phyloP scores from a whole-genome alignment of 2,113 vertebrate species.

The Gasterosteus aculeatus region DNA sequence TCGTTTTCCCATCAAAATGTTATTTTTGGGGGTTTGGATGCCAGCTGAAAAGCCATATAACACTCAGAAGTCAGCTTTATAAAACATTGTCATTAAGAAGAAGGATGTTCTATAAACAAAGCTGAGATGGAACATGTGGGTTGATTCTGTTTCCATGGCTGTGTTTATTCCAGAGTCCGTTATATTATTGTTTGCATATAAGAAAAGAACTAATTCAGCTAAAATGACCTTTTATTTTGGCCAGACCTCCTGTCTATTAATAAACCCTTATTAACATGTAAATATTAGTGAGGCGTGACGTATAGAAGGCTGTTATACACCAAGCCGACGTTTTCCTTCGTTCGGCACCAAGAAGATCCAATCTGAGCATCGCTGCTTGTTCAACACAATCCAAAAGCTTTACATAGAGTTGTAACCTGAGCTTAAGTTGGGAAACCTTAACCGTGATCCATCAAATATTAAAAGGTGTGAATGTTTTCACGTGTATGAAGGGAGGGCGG shows the following conservation, averaged over 20 bases:
- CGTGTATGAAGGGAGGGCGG: constrained; percentile 67
- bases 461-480: constrained; percentile 66
- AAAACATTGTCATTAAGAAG: constrained; percentile 75
- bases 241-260: constrained; percentile 48
- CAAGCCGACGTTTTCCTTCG: constrained; percentile 38
- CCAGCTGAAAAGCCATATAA: constrained; percentile 56
- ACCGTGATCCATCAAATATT: constrained; percentile 69
- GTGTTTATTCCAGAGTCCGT: constrained; percentile 71
- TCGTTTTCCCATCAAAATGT: constrained; percentile 65
- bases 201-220: constrained; percentile 65
- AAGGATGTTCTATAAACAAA: constrained; percentile 56
- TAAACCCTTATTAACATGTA: constrained; percentile 39
- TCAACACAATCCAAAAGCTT: constrained; percentile 59
- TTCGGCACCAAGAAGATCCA: constrained; percentile 27
- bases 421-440: constrained; percentile 60
- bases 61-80: constrained; percentile 65
- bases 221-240: constrained; percentile 56
- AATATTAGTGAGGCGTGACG: constrained; percentile 38
- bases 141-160: constrained; percentile 59
- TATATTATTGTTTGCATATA: constrained; percentile 66
- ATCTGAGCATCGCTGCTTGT: constrained; percentile 37
- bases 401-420: constrained; percentile 64
- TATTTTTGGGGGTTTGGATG: constrained; percentile 60
- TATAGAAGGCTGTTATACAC: constrained; percentile 16
- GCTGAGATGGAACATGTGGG: constrained; percentile 58